These are phyloP conservation scores for Zaprionus nigranus DNA, from an alignment of 1,140 invertebrate species.

Conservation along the genomic window DNA sequence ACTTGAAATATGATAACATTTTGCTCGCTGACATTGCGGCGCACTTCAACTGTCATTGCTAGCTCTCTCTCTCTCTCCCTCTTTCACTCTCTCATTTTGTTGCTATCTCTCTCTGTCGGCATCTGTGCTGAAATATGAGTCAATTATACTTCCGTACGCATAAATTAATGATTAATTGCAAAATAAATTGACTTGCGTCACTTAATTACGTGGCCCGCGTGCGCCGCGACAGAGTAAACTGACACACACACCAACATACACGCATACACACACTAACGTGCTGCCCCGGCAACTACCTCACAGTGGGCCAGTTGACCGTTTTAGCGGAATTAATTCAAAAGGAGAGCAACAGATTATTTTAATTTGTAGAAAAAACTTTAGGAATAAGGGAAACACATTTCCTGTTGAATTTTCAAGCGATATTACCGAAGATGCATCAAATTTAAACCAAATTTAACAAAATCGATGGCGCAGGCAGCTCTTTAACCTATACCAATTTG, in stretches of 20 bases:
- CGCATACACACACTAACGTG: neutral
- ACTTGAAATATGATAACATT: constrained; percentile 45
- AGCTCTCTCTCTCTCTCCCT: neutral
- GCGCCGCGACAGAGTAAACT: constrained; percentile 46
- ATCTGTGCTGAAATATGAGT: constrained; percentile 73
- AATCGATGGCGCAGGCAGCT: too few species aligned
- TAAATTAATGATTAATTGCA: constrained; percentile 84
- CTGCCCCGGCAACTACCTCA: neutral
- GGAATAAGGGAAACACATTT: too few species aligned
- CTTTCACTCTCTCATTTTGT: neutral
- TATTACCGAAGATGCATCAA: too few species aligned
- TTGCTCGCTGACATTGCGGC: constrained; percentile 10
- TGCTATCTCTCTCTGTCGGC: constrained; percentile 17
- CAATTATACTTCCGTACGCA: constrained; percentile 81
- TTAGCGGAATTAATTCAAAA: too few species aligned
- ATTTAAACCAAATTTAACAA: too few species aligned
- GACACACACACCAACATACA: neutral
- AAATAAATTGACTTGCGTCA: constrained; percentile 84
- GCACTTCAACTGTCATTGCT: neutral
- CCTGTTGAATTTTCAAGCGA: too few species aligned
- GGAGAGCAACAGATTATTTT: too few species aligned
- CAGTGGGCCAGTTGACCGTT: too few species aligned
- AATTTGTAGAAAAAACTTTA: too few species aligned
- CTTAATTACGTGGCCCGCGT: constrained; percentile 68
- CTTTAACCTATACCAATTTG: too few species aligned